Evolutionary conservation across 1,140 invertebrate genomes (phyloP), one percentile per base, ranked within the genome.

Genomic region (Drosophila parvula): DNA sequence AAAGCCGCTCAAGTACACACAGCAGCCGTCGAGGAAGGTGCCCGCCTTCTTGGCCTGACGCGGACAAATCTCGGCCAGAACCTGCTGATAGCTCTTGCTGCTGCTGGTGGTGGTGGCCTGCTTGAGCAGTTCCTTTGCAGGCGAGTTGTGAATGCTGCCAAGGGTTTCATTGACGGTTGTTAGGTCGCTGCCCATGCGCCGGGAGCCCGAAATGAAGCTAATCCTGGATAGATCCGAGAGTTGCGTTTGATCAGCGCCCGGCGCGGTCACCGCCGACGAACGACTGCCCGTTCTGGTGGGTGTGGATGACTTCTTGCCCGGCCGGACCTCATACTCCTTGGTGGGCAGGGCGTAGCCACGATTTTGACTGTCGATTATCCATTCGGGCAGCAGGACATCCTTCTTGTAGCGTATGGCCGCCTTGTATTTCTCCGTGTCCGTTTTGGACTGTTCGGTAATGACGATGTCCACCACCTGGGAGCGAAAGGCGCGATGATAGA

Each of bases 11-110:
- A 96, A 79, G 79, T 94, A 95, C 51, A 96, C 92, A 91, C 95
- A 96, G 91, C 96, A 97, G 51, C 96, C 96, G 92, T 98, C 97
- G 44, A 98, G 94, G 89, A 97, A 97, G 47, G 94, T 92, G 41
- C 96, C 97, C 75, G 95, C 95, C 81, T 93, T 94, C 90, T 96
- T 96, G 4, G 95, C 95, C 67, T 94, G 90, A 47, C 93, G 94
- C 63, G 96, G 93, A 74, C 95, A 94, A 14, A 96, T 93, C 41
- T 91, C 92, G 30, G 94, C 93, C 9, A 95, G 78, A 16, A 93
- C 67, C 50, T 81, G 57, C 45, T 81, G 74, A n/a, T 92, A 92
- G 8, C 32, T 73, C 41, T 77, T 34, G 57, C 34, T 55, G n/a
- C 40, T 61, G 38, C 57, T 38, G 57, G 34, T 53, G 10, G 38